A percentile compares a stretch with the other conserved stretches of the same genome.
phyloP scores from a whole-genome alignment of 2,888 invertebrate genomes.

The Conops quadrifasciatus region DNA sequence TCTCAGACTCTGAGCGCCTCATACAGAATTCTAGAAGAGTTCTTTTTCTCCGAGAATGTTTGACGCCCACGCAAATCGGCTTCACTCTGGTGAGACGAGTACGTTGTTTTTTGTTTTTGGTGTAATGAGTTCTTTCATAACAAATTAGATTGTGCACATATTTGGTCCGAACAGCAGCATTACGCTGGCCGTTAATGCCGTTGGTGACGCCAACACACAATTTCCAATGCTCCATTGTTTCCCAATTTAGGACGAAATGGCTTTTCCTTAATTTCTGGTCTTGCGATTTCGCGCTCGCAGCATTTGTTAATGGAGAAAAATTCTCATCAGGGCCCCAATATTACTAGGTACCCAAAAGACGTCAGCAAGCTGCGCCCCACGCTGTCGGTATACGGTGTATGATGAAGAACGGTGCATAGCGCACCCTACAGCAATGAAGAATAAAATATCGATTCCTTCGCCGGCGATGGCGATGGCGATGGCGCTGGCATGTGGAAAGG shows the following conservation, averaged over 20 bases:
- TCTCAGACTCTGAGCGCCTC: slow-evolving; percentile 53
- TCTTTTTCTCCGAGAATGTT: slow-evolving; percentile 58
- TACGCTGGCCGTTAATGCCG: too few relatives aligned
- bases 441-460: too few relatives aligned
- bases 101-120: too few relatives aligned
- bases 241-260: slow-evolving; percentile 1
- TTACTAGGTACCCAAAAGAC: slow-evolving; percentile 60
- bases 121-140: too few relatives aligned
- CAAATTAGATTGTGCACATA: too few relatives aligned
- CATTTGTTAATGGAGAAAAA: slow-evolving; percentile 49
- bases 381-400: too few relatives aligned
- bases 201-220: too few relatives aligned
- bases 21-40: slow-evolving; percentile 58
- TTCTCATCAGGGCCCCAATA: slow-evolving; percentile 63
- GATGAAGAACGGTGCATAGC: too few relatives aligned
- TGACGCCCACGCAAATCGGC: slow-evolving; percentile 57
- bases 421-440: too few relatives aligned
- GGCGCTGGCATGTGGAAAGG: not conserved
- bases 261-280: not conserved
- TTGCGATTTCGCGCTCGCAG: not conserved
- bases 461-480: not conserved
- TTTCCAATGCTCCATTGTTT: not conserved
- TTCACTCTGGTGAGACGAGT: not conserved
- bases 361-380: slow-evolving; percentile 55
- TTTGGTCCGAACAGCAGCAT: too few relatives aligned